Evolutionary conservation across 2,888 invertebrate genomes (phyloP).

Genomic region (Malachius bipustulatus): DNA sequence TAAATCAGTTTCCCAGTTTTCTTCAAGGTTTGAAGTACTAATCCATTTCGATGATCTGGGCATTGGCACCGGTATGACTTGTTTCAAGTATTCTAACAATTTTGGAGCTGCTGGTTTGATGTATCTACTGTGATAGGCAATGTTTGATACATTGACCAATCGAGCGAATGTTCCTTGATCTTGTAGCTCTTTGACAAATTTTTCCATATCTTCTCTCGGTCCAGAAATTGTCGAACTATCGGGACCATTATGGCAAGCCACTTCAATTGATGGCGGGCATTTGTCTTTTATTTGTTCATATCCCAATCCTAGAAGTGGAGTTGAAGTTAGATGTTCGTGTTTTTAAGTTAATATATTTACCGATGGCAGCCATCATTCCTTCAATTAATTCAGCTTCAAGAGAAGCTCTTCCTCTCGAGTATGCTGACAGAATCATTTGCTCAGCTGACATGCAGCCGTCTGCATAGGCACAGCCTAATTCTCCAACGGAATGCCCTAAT

Average conservation of each 20-base stretch:
- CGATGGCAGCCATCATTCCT: slow-evolving; percentile 85
- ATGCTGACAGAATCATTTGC: slow-evolving; percentile 74
- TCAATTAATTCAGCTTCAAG: slow-evolving; percentile 54
- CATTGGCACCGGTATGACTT: slow-evolving; percentile 39
- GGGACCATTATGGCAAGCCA: slow-evolving; percentile 70
- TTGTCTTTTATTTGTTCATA: slow-evolving; percentile 45
- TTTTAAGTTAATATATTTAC: slow-evolving; percentile 28
- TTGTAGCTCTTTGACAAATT: slow-evolving; percentile 46
- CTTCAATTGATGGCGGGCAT: slow-evolving; percentile 55
- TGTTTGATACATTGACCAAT: slow-evolving; percentile 74
- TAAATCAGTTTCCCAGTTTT: slow-evolving; percentile 44
- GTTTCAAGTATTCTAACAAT: slow-evolving; percentile 34
- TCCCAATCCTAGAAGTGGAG: slow-evolving; percentile 37
- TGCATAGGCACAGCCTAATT: slow-evolving; percentile 89
- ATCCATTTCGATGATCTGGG: slow-evolving; percentile 51
- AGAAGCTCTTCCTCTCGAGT: slow-evolving; percentile 68
- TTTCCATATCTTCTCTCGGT: slow-evolving; percentile 48
- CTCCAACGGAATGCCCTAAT: slow-evolving; percentile 88
- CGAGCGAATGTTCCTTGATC: slow-evolving; percentile 67
- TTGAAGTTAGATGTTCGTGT: no score
- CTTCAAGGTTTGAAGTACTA: slow-evolving; percentile 50
- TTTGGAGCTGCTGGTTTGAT: slow-evolving; percentile 44
- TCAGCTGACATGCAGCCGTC: slow-evolving; percentile 83
- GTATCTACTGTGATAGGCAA: slow-evolving; percentile 81
- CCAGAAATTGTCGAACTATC: slow-evolving; percentile 72